A percentile compares a stretch with the other conserved stretches of the same genome.
Conservation (phyloP, 2,113 vertebrate genomes). For the Rhadina sibilatrix region DNA sequence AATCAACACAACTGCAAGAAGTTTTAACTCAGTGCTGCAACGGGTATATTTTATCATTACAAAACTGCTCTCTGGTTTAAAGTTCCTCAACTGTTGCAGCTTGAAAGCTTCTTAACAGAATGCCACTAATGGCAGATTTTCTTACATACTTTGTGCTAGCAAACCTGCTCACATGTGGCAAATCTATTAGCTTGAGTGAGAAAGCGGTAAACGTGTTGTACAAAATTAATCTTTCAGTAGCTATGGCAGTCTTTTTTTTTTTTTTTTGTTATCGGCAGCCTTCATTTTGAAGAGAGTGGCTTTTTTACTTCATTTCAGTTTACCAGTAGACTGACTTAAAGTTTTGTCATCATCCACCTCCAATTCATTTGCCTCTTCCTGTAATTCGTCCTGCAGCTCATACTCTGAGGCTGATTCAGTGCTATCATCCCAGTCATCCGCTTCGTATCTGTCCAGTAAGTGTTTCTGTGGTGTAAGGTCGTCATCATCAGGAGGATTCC, state of each 20-base stretch:
- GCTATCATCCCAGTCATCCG: not conserved
- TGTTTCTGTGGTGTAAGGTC: slow-evolving; percentile 62
- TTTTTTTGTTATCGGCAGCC: not conserved
- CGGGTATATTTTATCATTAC: not conserved
- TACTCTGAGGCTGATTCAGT: not conserved
- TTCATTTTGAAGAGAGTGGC: not conserved
- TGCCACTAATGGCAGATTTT: not conserved
- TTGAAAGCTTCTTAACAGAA: not conserved
- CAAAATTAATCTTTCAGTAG: not conserved
- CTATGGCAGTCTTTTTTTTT: not conserved
- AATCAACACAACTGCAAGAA: not conserved
- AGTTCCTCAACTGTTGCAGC: not conserved
- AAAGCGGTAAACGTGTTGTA: not conserved
- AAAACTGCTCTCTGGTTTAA: not conserved
- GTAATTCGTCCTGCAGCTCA: slow-evolving; percentile 37
- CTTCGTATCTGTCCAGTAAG: slow-evolving; percentile 19
- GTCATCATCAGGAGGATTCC: not conserved
- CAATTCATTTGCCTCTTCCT: not conserved
- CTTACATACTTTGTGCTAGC: not conserved
- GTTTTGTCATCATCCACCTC: not conserved
- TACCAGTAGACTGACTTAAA: not conserved
- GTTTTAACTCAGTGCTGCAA: not conserved
- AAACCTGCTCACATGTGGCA: not conserved
- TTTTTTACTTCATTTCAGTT: not conserved
- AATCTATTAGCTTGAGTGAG: not conserved